Evolutionary conservation across 2,797 vertebrate species (phyloP), one percentile per base, ranked within the genome.

Genomic region (Tapirus indicus): DNA sequence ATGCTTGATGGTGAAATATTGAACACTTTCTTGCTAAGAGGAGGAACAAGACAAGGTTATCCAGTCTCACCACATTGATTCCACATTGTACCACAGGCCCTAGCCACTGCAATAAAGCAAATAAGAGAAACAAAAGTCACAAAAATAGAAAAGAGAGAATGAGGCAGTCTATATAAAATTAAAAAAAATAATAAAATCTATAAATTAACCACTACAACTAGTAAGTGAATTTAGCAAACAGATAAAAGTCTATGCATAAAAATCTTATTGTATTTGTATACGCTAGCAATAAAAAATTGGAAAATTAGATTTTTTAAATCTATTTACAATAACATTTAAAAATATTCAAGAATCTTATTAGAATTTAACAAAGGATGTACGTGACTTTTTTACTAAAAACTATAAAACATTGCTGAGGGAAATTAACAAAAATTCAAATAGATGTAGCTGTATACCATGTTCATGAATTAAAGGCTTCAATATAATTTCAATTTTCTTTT

Each of bases 131-230:
- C 1, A 88, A 60, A 69, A 69, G 4, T 85, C 44, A 69, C 14
- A n/a, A 41, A 54, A 9, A 52, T 14, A 85, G 5, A 78, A 60
- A 54, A 79, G 4, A 56, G 2, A 62, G 72, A 84, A 90, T 64
- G 29, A 78, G 38, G 6, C 0, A 3, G 20, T 8, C 17, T 29
- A 58, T 44, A 41, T 60, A 78, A 54, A 54, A n/a, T 13, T 1
- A n/a, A 16, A 32, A 66, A 17, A 64, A 47, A n/a, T n/a, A 83
- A 58, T 7, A 44, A 23, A 38, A 75, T 52, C 3, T 60, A 18
- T 6, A 41, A 56, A 74, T 21, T 95, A 49, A 77, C 1, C 2
- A 9, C 14, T 60, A 16, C 14, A 91, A n/a, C 1, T 69, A 92
- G n/a, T 75, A 88, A 82, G 4, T 27, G 7, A 69, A 84, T 60